These are phyloP conservation scores for Drosophila rubida DNA, from an alignment of 2,888 invertebrate genomes.

Conservation along the genomic window DNA sequence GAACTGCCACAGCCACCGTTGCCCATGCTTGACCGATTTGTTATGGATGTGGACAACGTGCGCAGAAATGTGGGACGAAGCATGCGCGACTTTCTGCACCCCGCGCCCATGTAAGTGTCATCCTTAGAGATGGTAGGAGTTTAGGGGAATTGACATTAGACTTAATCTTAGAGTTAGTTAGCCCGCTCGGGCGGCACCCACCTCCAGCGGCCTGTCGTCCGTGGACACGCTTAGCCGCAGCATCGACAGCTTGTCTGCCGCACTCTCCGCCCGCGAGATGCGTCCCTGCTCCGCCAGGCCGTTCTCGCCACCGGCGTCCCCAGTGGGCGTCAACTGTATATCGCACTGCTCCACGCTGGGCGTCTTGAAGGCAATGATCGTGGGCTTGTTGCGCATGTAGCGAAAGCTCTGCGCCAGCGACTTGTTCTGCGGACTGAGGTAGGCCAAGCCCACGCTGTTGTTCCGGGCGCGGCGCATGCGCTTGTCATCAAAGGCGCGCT, in stretches of 20 bases:
- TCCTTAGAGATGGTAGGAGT: constrained; percentile 55
- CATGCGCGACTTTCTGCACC: constrained; percentile 82
- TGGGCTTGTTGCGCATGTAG: constrained; percentile 95
- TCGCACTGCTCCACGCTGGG: constrained; percentile 91
- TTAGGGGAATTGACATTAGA: constrained; percentile 9
- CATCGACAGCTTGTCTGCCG: constrained; percentile 42
- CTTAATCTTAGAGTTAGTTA: constrained; percentile 22
- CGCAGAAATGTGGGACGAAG: constrained; percentile 84
- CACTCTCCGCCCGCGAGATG: constrained; percentile 73
- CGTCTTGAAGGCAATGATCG: constrained; percentile 94
- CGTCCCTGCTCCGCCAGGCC: constrained; percentile 86
- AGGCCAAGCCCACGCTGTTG: constrained; percentile 88
- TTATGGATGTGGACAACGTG: constrained; percentile 82
- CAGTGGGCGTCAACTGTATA: constrained; percentile 86
- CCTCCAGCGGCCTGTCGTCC: constrained; percentile 91
- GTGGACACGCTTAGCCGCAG: constrained; percentile 47
- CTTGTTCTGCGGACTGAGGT: constrained; percentile 91
- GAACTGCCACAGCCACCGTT: constrained; percentile 78
- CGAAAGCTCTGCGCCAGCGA: constrained; percentile 93
- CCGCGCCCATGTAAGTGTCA: constrained; percentile 52
- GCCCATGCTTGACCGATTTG: constrained; percentile 61
- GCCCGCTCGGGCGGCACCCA: constrained; percentile 82
- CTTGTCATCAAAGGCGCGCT: constrained; percentile 90
- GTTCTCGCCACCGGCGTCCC: constrained; percentile 16
- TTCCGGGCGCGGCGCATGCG: constrained; percentile 88